Base-by-base conservation (phyloP, 2,113 vertebrate genomes). In the Cyanoramphus novaezelandiae region DNA sequence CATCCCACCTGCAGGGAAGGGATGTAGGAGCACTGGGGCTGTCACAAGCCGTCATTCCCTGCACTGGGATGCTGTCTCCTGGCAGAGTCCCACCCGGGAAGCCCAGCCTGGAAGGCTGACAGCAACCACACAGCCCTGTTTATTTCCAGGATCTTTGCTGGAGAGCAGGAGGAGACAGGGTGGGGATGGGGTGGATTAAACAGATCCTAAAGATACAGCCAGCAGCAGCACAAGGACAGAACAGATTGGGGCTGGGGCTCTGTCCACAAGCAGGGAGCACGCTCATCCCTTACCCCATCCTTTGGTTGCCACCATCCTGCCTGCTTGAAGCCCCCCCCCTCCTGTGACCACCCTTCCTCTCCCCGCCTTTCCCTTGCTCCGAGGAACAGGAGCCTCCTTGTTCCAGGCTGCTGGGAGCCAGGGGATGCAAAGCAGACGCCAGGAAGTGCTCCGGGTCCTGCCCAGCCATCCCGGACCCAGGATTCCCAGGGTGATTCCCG, bases 351-450 rank as follows among this genome's bases (percentile, higher is more conserved):
- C 79, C 39, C 74, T 76, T 55, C 46, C 52, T 28, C 39, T 78
- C 50, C 29, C 39, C 17, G 39, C 78, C 63, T 35, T 49, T 52
- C 20, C 44, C 14, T 11, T 11, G 50, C 33, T 41, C 43, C 4
- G 0, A 44, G 68, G 25, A 97, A 95, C 94, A 93, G 88, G 25
- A 70, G 71, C 50, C 95, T 92, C 86, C 91, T 95, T 93, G 94
- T 94, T 88, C 77, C 3, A 1, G 69, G 70, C 90, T 18, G 95
- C 5, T 84, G 57, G 81, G 52, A 57, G 86, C 47, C 67, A 18
- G 31, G 8, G 4, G 6, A 71, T 18, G 52, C 87, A 53, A 15
- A 88, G 64, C 68, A 90, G 65, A 96, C 67, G 92, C 82, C 89
- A 88, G 94, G 76, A 92, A 94, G 80, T 11, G 17, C 11, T 1